These are phyloP conservation scores for Myotis pilosus DNA, from an alignment of 2,797 vertebrate genomes.

Conservation along the genomic window DNA sequence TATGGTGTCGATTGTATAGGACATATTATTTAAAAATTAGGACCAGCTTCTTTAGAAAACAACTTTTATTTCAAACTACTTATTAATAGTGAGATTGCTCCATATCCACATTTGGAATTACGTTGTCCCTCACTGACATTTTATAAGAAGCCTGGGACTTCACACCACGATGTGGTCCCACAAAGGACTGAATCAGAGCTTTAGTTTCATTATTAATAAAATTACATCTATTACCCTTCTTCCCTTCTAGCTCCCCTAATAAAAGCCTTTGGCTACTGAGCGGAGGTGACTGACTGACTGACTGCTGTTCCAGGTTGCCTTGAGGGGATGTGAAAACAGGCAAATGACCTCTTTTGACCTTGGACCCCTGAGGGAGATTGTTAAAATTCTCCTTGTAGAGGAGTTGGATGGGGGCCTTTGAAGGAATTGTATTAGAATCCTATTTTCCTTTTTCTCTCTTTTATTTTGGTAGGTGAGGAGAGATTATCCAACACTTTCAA, in stretches of 20 bases:
- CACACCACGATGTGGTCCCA: neutral
- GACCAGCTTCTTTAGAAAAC: neutral
- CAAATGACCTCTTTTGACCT: neutral
- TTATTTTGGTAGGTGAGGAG: neutral
- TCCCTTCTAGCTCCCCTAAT: too few species aligned
- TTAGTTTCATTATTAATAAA: neutral
- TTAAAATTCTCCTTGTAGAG: conserved; percentile 16
- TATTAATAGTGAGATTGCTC: neutral
- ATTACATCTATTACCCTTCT: neutral
- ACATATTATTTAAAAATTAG: neutral
- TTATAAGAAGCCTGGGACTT: neutral
- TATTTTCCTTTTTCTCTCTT: neutral
- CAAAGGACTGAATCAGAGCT: neutral
- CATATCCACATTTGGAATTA: neutral
- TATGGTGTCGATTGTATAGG: neutral
- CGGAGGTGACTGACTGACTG: neutral
- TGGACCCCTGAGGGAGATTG: neutral
- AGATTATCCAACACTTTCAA: neutral
- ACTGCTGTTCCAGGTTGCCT: neutral
- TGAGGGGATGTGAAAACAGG: neutral
- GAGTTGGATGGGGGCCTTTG: neutral
- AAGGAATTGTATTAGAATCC: neutral
- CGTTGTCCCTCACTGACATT: neutral
- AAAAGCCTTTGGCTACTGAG: neutral
- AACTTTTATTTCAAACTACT: neutral